Conservation (phyloP, 2,888 invertebrate species). For the Drosophila lutescens region DNA sequence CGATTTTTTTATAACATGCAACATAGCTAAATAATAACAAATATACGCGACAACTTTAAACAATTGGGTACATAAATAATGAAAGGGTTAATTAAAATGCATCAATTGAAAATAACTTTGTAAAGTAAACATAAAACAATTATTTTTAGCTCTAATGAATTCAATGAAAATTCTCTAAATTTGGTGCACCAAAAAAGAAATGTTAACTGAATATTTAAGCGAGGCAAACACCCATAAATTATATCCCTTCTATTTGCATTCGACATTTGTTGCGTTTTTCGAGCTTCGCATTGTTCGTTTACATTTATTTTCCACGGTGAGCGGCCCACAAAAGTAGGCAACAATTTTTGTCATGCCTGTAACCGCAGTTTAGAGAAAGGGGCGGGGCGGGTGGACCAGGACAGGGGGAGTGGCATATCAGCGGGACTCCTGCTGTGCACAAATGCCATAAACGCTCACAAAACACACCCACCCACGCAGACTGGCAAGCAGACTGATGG, state of each 20-base stretch:
- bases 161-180: not conserved
- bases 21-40: no score
- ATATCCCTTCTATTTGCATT: slow-evolving; percentile 21
- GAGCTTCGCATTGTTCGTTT: not conserved
- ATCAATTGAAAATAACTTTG: not conserved
- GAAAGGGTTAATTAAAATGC: slow-evolving; percentile 21
- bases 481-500: slow-evolving; percentile 6
- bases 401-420: slow-evolving; percentile 54
- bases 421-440: slow-evolving; percentile 65
- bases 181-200: slow-evolving; percentile 14
- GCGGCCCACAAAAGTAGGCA: slow-evolving; percentile 66
- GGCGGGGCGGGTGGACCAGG: not conserved
- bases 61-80: slow-evolving; percentile 13
- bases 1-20: no score
- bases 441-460: slow-evolving; percentile 68
- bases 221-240: slow-evolving; percentile 33
- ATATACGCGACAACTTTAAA: not conserved
- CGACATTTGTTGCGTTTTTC: slow-evolving; percentile 25
- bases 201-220: slow-evolving; percentile 18
- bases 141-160: slow-evolving; percentile 1
- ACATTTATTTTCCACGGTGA: slow-evolving; percentile 15
- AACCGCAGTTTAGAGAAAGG: slow-evolving; percentile 16
- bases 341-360: slow-evolving; percentile 47
- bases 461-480: slow-evolving; percentile 21
- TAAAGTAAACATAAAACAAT: slow-evolving; percentile 15